Conservation (phyloP, 2,113 vertebrate species). For the Ageneiosus marmoratus region DNA sequence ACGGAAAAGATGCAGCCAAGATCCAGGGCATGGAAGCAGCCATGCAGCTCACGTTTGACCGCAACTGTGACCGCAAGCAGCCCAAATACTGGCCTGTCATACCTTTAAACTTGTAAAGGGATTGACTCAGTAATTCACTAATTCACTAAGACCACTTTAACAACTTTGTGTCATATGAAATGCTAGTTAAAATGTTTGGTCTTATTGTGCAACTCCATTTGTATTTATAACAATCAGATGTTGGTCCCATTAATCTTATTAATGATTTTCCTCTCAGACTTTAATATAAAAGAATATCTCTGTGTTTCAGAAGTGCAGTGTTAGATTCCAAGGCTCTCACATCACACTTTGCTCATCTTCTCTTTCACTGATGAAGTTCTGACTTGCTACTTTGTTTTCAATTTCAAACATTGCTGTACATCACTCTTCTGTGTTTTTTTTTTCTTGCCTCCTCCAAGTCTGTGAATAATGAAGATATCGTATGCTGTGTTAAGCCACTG, state of each 20-base stretch:
- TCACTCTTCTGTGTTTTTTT: neutral
- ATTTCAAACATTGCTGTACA: conserved; percentile 17
- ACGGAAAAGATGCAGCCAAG: conserved; percentile 81
- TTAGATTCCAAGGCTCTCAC: neutral
- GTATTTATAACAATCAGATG: neutral
- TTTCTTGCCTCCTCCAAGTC: neutral
- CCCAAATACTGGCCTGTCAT: conserved; percentile 97
- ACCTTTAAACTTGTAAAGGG: conserved; percentile 81
- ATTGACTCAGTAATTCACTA: neutral
- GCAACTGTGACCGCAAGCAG: conserved; percentile 87
- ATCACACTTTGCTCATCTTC: neutral
- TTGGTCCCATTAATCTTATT: neutral
- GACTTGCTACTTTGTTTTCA: neutral
- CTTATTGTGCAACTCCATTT: neutral
- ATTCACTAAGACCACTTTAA: neutral
- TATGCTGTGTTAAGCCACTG: neutral
- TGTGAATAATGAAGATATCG: conserved; percentile 18
- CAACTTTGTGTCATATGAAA: neutral
- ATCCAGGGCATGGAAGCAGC: conserved; percentile 93
- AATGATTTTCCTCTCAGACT: neutral
- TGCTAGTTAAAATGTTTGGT: neutral
- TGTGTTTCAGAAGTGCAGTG: neutral
- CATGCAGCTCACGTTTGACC: conserved; percentile 89
- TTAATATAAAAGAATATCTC: neutral
- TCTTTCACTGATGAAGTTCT: neutral